Conservation (phyloP, 2,888 invertebrate genomes). For the Deladenus siricidicola region DNA sequence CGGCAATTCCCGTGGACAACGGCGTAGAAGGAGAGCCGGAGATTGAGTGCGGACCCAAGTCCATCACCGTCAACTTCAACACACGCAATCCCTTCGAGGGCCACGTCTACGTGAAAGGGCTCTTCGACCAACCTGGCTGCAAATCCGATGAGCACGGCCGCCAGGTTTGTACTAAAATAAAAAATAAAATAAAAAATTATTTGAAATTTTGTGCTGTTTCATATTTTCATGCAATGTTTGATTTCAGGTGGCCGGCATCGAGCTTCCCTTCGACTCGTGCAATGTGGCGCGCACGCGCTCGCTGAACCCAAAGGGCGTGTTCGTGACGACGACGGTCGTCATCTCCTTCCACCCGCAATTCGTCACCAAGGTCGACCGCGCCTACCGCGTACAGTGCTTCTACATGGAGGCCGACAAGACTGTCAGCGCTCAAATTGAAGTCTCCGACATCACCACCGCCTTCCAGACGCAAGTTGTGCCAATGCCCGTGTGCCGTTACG, state of each 20-base stretch:
- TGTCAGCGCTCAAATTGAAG: constrained; percentile 49
- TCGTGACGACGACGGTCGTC: constrained; percentile 52
- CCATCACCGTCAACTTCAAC: constrained; percentile 53
- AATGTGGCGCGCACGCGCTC: constrained; percentile 52
- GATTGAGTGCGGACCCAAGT: constrained; percentile 52
- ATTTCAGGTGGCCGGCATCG: constrained; percentile 50
- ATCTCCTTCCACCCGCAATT: constrained; percentile 54
- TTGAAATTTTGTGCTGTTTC: too few species aligned
- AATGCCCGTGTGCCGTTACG: constrained; percentile 52
- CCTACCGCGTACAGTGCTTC: constrained; percentile 53
- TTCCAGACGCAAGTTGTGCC: constrained; percentile 53
- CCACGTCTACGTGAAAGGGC: constrained; percentile 48
- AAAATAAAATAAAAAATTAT: too few species aligned
- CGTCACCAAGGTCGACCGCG: constrained; percentile 50
- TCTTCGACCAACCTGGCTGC: constrained; percentile 50
- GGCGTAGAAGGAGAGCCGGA: constrained; percentile 53
- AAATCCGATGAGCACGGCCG: constrained; percentile 49
- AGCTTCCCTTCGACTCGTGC: constrained; percentile 52
- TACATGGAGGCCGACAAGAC: constrained; percentile 54
- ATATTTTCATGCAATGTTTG: too few species aligned
- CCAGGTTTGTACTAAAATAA: too few species aligned
- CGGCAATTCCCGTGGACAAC: constrained; percentile 49
- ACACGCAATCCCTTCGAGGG: constrained; percentile 48
- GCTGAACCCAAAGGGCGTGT: constrained; percentile 52
- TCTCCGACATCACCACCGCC: constrained; percentile 51